Evolutionary conservation across 2,888 invertebrate species (phyloP), one percentile per base, ranked within the genome.

Genomic region (Sialis lutaria): DNA sequence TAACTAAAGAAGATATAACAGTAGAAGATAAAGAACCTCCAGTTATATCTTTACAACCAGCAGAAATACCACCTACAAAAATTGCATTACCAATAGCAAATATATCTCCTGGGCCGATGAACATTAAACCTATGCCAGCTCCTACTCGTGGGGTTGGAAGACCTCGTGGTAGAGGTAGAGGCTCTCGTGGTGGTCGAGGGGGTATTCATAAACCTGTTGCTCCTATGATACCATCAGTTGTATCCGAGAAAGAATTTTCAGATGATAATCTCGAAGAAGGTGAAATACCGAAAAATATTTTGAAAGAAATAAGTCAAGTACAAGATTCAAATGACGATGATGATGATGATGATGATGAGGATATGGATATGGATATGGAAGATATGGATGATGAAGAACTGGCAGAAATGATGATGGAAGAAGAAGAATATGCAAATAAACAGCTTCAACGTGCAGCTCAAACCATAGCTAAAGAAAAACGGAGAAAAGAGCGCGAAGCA

Each of bases 371-470:
- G 43, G 65, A 66, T 43, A 47, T 51, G 0, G 71, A 72, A 32
- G 67, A 68, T 50, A 67, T 71, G 64, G 68, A 68, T 47, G 60
- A 60, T 45, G 58, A 60, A 46, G 60, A 62, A 51, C 58, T 60
- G 53, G 60, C 60, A 37, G 57, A 58, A n/a, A 72, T 72, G 56
- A 72, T 76, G 73, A 74, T 76, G 62, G 75, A 75, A 52, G 74
- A 74, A 43, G 76, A 77, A 55, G 75, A 75, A 50, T 73, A 70
- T 41, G 73, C 73, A 0, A 70, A 72, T 33, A 68, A 71, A 10
- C 73, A 72, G 53, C 56, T 72, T 5, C 69, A 72, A 50, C 51
- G 70, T 31, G 68, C 69, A 1, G 68, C 68, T 2, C 54, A 53
- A 5, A 57, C 73, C 67, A 57, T 67, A 40, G 73, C 73, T 56